Percentiles rank a stretch among this genome's conserved stretches.
phyloP scores from a whole-genome alignment of 2,888 invertebrate species.

The Clanis bilineata region DNA sequence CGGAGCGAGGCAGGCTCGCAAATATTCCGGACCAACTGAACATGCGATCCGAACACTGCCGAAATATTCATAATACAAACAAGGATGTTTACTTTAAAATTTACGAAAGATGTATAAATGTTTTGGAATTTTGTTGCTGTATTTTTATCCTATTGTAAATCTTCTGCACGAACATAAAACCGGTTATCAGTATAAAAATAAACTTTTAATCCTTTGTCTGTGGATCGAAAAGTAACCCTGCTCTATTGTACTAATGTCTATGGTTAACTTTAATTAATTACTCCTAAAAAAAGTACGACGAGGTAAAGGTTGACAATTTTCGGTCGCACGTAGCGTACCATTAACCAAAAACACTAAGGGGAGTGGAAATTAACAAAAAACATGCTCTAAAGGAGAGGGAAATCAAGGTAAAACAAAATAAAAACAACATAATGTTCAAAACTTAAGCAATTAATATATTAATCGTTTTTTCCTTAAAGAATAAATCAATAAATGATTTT shows the following conservation, averaged over 20 bases:
- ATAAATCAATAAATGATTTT: slow-evolving; percentile 82
- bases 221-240: slow-evolving; percentile 83
- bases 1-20: slow-evolving; percentile 41
- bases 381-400: slow-evolving; percentile 62
- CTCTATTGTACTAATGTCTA: slow-evolving; percentile 81
- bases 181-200: slow-evolving; percentile 82
- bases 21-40: slow-evolving; percentile 65
- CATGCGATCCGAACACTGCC: slow-evolving; percentile 67
- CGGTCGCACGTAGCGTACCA: slow-evolving; percentile 58
- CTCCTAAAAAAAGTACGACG: slow-evolving; percentile 77
- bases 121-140: slow-evolving; percentile 71
- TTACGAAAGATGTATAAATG: slow-evolving; percentile 67
- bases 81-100: slow-evolving; percentile 72
- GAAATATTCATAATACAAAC: slow-evolving; percentile 65
- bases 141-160: slow-evolving; percentile 67
- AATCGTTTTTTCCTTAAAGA: slow-evolving; percentile 79
- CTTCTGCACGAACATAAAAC: slow-evolving; percentile 77
- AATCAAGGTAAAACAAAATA: slow-evolving; percentile 61
- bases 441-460: slow-evolving; percentile 83
- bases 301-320: slow-evolving; percentile 80
- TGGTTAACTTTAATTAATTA: slow-evolving; percentile 81
- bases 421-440: slow-evolving; percentile 78
- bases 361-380: slow-evolving; percentile 47
- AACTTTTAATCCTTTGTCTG: slow-evolving; percentile 76
- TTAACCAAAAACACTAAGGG: slow-evolving; percentile 51